Percentiles rank a stretch among this genome's conserved stretches.
phyloP scores from a whole-genome alignment of 1,140 invertebrate species.

The Drosophila ogumai region DNA sequence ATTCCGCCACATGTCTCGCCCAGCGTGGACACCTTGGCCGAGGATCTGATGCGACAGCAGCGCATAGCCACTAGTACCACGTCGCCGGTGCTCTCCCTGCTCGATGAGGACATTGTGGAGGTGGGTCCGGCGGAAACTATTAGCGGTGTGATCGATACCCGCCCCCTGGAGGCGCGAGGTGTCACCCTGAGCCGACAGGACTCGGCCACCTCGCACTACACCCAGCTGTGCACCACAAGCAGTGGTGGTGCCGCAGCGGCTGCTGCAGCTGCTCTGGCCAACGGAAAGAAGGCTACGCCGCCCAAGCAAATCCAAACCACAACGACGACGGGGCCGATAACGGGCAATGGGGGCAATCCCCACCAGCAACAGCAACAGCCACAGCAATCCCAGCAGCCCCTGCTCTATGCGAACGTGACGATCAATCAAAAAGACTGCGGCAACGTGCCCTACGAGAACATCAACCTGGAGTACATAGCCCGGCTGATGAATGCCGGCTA shows the following conservation, averaged over 20 bases:
- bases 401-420: slow-evolving; percentile 84
- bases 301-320: slow-evolving; percentile 33
- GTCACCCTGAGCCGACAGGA: slow-evolving; percentile 46
- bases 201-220: slow-evolving; percentile 70
- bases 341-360: slow-evolving; percentile 30
- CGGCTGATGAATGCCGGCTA: slow-evolving; percentile 95
- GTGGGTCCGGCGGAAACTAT: slow-evolving; percentile 89
- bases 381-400: slow-evolving; percentile 59
- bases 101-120: slow-evolving; percentile 86
- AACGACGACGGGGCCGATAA: slow-evolving; percentile 36
- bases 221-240: slow-evolving; percentile 74
- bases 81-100: slow-evolving; percentile 68
- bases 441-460: slow-evolving; percentile 91
- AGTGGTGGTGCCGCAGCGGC: slow-evolving; percentile 42
- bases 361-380: slow-evolving; percentile 46
- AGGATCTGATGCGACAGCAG: slow-evolving; percentile 75
- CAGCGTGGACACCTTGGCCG: slow-evolving; percentile 69
- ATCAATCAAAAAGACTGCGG: slow-evolving; percentile 85
- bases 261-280: slow-evolving; percentile 40
- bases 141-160: slow-evolving; percentile 88
- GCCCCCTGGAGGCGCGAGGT: slow-evolving; percentile 84
- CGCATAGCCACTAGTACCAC: slow-evolving; percentile 64
- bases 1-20: slow-evolving; percentile 78
- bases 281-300: slow-evolving; percentile 57
- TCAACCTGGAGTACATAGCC: slow-evolving; percentile 96